Conservation (phyloP, 2,888 invertebrate genomes). For the Synanthedon vespiformis region DNA sequence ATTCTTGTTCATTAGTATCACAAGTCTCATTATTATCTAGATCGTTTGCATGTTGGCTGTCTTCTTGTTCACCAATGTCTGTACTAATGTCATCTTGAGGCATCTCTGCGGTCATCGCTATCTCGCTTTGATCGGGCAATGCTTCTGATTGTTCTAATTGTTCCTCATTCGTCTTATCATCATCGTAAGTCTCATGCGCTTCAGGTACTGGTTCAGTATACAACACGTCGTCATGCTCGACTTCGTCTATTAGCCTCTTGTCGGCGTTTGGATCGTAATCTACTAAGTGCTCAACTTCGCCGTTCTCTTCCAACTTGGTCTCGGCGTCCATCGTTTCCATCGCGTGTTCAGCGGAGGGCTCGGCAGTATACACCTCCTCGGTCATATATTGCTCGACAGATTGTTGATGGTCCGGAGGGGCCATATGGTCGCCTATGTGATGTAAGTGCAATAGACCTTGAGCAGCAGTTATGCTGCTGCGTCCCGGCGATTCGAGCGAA, state of each 20-base stretch:
- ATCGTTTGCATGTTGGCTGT: slow-evolving; percentile 6
- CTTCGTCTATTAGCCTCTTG: slow-evolving; percentile 38
- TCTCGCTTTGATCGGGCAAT: slow-evolving; percentile 34
- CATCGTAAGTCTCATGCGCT: slow-evolving; percentile 28
- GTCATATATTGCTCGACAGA: slow-evolving; percentile 51
- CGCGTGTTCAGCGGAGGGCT: slow-evolving; percentile 29
- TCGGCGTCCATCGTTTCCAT: slow-evolving; percentile 30
- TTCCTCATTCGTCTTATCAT: slow-evolving; percentile 26
- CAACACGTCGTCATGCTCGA: slow-evolving; percentile 23
- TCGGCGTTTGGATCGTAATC: slow-evolving; percentile 35
- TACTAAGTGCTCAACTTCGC: slow-evolving; percentile 34
- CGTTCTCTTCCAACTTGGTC: slow-evolving; percentile 24
- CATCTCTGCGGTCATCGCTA: slow-evolving; percentile 21
- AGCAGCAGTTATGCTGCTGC: slow-evolving; percentile 54
- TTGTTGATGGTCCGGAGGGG: slow-evolving; percentile 35
- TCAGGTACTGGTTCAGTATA: slow-evolving; percentile 48
- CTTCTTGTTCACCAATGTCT: slow-evolving; percentile 10
- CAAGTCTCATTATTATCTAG: slow-evolving; percentile 10
- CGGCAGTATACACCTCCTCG: slow-evolving; percentile 34
- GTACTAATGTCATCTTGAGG: slow-evolving; percentile 10
- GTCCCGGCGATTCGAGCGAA: slow-evolving; percentile 65
- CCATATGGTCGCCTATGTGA: slow-evolving; percentile 44
- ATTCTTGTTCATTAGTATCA: slow-evolving; percentile 14
- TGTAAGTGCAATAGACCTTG: slow-evolving; percentile 56
- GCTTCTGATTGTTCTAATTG: slow-evolving; percentile 15